Evolutionary conservation across 2,888 invertebrate genomes (phyloP).

Genomic region (Gonocerus acuteangulatus): DNA sequence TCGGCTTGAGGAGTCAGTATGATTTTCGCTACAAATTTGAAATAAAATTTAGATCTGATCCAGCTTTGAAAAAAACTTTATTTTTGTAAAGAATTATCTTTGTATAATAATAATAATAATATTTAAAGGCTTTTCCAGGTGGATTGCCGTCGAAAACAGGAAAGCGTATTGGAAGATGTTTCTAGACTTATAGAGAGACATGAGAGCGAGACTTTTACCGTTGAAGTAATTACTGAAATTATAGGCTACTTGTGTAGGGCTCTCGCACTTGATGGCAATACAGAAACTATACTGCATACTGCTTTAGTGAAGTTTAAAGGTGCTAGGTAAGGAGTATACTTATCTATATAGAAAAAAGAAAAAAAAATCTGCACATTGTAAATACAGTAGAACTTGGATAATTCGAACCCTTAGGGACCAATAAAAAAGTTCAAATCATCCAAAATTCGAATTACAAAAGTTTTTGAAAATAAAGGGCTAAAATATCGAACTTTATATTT

Average conservation of each 20-base stretch:
- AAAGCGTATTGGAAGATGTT: slow-evolving; percentile 26
- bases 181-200: slow-evolving; percentile 29
- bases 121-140: background rate
- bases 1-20: slow-evolving; percentile 13
- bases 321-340: slow-evolving; percentile 42
- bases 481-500: no score
- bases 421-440: no score
- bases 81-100: no score
- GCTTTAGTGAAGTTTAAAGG: slow-evolving; percentile 45
- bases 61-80: background rate
- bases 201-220: slow-evolving; percentile 27
- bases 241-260: slow-evolving; percentile 22
- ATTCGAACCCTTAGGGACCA: no score
- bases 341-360: no score
- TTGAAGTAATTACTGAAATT: slow-evolving; percentile 29
- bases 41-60: slow-evolving; percentile 9
- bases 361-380: no score
- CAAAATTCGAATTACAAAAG: no score
- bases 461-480: no score
- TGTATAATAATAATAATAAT: no score
- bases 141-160: slow-evolving; percentile 15
- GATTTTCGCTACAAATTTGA: background rate
- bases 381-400: no score
- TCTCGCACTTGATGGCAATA: slow-evolving; percentile 8
- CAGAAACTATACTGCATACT: slow-evolving; percentile 41